Evolutionary conservation across 2,888 invertebrate genomes (phyloP).

Genomic region (Synanthedon myopaeformis): DNA sequence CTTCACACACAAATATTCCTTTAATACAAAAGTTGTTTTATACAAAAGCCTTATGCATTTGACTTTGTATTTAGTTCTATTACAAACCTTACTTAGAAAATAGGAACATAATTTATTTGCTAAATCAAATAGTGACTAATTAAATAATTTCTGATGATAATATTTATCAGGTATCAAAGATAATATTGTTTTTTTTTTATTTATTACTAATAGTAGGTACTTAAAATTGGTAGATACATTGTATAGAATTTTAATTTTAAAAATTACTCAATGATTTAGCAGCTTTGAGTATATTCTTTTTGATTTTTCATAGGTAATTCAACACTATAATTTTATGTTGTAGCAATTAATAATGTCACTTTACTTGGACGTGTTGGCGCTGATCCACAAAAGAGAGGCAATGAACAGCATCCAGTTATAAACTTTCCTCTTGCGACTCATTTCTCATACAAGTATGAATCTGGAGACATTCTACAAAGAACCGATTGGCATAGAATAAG

Average conservation of each 20-base stretch:
- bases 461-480: constrained; percentile 84
- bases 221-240: neutral
- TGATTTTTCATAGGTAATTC: no score
- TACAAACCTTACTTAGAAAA: no score
- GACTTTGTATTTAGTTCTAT: no score
- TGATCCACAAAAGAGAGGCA: constrained; percentile 89
- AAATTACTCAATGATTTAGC: neutral
- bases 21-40: no score
- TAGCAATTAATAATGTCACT: constrained; percentile 84
- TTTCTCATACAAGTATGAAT: constrained; percentile 82
- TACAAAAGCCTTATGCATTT: no score
- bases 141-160: no score
- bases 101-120: no score
- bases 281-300: neutral
- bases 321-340: constrained; percentile 10
- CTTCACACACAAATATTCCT: no score
- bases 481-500: constrained; percentile 94
- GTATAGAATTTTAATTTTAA: neutral
- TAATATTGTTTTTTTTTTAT: no score
- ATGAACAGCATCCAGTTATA: constrained; percentile 84
- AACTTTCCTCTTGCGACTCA: constrained; percentile 93
- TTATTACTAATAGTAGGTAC: no score
- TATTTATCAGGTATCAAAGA: no score
- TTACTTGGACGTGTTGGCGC: constrained; percentile 88
- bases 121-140: no score